These are phyloP conservation scores for Nebria ingens DNA, from an alignment of 1,140 invertebrate genomes.

Conservation along the genomic window DNA sequence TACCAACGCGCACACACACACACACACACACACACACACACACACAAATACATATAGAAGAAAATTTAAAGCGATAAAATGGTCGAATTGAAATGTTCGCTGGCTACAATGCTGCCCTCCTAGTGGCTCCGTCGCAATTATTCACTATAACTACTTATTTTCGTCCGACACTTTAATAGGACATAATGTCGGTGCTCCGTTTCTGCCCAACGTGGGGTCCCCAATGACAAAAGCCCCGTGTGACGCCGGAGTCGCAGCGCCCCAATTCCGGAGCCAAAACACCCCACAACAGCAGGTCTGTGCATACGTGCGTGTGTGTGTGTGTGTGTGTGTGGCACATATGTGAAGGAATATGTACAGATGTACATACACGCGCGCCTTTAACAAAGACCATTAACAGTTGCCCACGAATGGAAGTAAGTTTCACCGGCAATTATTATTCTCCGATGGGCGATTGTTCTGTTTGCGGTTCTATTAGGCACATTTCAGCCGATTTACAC, in stretches of 20 bases:
- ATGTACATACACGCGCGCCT: background rate
- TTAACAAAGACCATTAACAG: background rate
- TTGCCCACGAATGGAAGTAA: background rate
- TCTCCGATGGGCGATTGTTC: no score
- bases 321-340: background rate
- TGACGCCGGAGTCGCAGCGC: background rate
- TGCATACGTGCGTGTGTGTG: background rate
- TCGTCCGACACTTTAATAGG: slow-evolving; percentile 5
- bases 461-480: no score
- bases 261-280: no score
- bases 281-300: no score
- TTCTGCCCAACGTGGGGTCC: background rate
- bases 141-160: slow-evolving; percentile 9
- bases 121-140: background rate
- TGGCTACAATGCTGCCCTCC: background rate
- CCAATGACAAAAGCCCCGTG: background rate
- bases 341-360: background rate
- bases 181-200: slow-evolving; percentile 2
- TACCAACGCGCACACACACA: no score
- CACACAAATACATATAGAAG: no score
- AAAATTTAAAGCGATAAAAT: no score
- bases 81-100: no score
- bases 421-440: no score
- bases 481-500: background rate
- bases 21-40: no score